A percentile compares a stretch with the other conserved stretches of the same genome.
Conservation (phyloP, 2,888 invertebrate species). For the Tipula lateralis region DNA sequence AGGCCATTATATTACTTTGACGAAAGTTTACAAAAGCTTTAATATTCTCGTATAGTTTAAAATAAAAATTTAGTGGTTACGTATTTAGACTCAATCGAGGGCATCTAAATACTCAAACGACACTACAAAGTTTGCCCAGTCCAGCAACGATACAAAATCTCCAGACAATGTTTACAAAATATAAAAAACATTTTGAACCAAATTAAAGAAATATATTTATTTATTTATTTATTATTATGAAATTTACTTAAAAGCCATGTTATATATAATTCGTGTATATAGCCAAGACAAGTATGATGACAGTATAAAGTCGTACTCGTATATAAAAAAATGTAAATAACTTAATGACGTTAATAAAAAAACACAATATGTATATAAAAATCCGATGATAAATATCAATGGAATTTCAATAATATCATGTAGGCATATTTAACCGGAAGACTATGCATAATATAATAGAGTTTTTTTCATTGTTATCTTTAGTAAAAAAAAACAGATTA, state of each 20-base stretch:
- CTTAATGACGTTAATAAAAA: neutral
- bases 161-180: neutral
- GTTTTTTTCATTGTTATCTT: neutral
- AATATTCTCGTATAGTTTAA: too few relatives aligned
- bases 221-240: neutral
- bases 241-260: neutral
- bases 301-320: neutral
- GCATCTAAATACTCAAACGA: too few relatives aligned
- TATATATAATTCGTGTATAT: neutral
- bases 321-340: neutral
- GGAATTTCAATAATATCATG: conserved; percentile 11
- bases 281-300: neutral
- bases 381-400: neutral
- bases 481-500: neutral
- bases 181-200: conserved; percentile 4
- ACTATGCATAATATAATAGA: neutral
- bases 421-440: conserved; percentile 24
- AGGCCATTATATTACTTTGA: too few relatives aligned
- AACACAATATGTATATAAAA: neutral
- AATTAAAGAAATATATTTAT: neutral
- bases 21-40: too few relatives aligned
- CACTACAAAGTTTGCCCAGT: neutral
- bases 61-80: too few relatives aligned
- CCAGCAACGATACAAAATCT: neutral
- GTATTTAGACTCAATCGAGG: too few relatives aligned